A percentile compares a stretch with the other conserved stretches of the same genome.
Conservation (phyloP, 2,797 vertebrate species). For the Xiphophorus birchmanni region DNA sequence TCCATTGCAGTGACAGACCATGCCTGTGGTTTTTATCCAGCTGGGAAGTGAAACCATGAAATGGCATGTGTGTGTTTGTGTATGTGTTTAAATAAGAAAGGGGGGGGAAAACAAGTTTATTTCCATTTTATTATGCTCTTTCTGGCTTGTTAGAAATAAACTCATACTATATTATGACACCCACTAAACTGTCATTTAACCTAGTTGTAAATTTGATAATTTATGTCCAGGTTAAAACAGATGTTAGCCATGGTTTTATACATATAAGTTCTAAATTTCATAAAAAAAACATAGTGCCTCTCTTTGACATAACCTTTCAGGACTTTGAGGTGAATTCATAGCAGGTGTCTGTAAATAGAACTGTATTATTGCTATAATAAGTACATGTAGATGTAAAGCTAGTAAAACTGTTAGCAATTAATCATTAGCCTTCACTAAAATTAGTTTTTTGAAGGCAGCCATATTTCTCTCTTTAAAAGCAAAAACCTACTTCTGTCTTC, state of each 20-base stretch:
- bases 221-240: background rate
- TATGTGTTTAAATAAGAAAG: constrained; percentile 4
- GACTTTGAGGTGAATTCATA: background rate
- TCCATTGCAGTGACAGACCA: constrained; percentile 65
- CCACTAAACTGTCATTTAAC: background rate
- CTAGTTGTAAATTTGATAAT: background rate
- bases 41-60: constrained; percentile 43
- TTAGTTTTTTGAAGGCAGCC: background rate
- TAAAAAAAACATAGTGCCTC: background rate
- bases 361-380: background rate
- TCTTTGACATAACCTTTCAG: background rate
- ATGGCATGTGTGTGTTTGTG: constrained; percentile 13
- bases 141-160: constrained; percentile 27
- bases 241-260: background rate
- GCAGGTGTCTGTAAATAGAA: background rate
- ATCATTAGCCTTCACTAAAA: background rate
- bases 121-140: constrained; percentile 32
- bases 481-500: background rate
- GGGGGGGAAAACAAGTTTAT: constrained; percentile 34
- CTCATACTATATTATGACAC: background rate
- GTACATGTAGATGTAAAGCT: background rate
- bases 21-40: constrained; percentile 68
- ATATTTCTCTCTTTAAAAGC: background rate
- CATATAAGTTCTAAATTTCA: background rate
- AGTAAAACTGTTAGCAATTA: background rate